These are phyloP conservation scores for Clarias pachynema DNA, from an alignment of 2,797 vertebrate species.

Conservation along the genomic window DNA sequence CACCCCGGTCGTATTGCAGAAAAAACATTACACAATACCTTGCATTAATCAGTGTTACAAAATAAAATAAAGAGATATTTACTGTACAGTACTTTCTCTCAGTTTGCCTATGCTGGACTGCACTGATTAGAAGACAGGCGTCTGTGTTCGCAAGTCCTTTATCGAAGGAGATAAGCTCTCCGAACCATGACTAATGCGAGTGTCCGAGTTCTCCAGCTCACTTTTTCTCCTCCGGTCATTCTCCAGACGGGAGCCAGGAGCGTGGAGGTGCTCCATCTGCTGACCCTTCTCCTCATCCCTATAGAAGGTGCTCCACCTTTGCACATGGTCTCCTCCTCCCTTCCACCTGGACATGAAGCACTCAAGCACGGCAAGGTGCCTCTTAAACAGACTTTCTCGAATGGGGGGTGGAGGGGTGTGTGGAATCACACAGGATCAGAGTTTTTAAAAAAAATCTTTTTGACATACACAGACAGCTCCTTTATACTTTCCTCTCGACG, in stretches of 20 bases:
- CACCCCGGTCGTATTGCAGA: background rate
- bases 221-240: conserved; percentile 42
- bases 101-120: conserved; percentile 14
- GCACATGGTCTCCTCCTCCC: conserved; percentile 46
- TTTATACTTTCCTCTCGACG: background rate
- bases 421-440: background rate
- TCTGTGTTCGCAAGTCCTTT: conserved; percentile 36
- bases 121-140: background rate
- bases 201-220: conserved; percentile 27
- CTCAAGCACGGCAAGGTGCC: conserved; percentile 37
- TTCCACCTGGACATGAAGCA: conserved; percentile 53
- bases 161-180: conserved; percentile 34
- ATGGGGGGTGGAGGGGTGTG: background rate
- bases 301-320: conserved; percentile 47
- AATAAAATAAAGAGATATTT: conserved; percentile 18
- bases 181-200: conserved; percentile 57
- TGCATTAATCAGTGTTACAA: background rate
- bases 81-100: conserved; percentile 22
- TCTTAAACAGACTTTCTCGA: conserved; percentile 38
- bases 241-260: conserved; percentile 42
- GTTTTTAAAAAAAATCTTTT: background rate
- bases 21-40: background rate
- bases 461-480: background rate
- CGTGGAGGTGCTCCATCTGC: conserved; percentile 57
- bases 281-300: conserved; percentile 55